Base-by-base conservation (phyloP, 1,140 invertebrate genomes). In the Drosophila truncata region DNA sequence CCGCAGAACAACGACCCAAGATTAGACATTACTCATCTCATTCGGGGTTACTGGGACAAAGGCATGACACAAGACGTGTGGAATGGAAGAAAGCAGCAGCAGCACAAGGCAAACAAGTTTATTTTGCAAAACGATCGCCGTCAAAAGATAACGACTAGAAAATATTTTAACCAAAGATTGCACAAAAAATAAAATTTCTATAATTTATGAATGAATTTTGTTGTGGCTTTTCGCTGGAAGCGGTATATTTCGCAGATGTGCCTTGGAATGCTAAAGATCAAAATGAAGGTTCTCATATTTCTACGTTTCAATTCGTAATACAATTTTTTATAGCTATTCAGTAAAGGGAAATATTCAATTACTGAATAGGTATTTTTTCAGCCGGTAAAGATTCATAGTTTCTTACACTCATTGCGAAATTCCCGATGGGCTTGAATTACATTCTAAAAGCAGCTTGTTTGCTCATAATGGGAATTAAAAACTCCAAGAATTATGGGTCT, bases 31-130 rank as follows among this genome's bases (percentile, higher is more conserved):
- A 71, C 67, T 71, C 65, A 70, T 27, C 47, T 58, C 20, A 35
- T 41, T 58, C 20, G 52, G 70, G 70, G 70, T 72, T 41, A 72
- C 44, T 72, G 70, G 70, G 67, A 50, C 70, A 73, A 50, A 50
- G 18, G 23, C 33, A 58, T 47, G 35, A 64, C 33, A 16, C 20
- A 33, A 50, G 62, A 69, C 62, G 58, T 64, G 63, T 35, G 63
- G 46, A 69, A 42, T 69, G 62, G n/a, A 66, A 67, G 44, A 69
- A 69, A 69, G 37, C 63, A 47, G 52, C 33, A 31, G 14, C 49
- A 23, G 10, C 47, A 14, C 11, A 27, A 39, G 39, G 50, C 18
- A 67, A 71, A 70, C 66, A 13, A 33, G 54, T 71, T 72, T 71
- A 39, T 72, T 72, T 72, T 72, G 66, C 66, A 9, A 55, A 55